Evolutionary conservation across 2,888 invertebrate species (phyloP), one percentile per base, ranked within the genome.

Genomic region (Lithophane ornitopus): DNA sequence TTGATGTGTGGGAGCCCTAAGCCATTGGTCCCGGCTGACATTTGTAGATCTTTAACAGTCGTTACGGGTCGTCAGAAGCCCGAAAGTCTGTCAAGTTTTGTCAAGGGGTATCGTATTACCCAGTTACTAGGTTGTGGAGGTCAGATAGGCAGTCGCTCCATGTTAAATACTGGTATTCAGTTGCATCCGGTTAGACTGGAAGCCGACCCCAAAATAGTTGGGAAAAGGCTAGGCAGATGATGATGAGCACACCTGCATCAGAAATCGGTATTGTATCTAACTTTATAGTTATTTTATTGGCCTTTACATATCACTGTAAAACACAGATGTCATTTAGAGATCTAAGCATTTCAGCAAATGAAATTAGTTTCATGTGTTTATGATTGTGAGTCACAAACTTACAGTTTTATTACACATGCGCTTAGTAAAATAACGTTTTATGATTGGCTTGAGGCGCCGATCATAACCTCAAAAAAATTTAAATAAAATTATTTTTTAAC

Each of bases 291-390:
- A 58, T 72, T 81, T 79, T 79, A 72, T 78, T 44, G 1, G 14
- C 7, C 14, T 22, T 66, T 19, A 63, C 2, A 22, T 44, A 49
- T 49, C 41, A 81, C 12, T 44, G 14, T 65, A n/a, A 81, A 81
- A 65, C 11, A 26, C 46, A 41, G 14, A 49, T 61, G n/a, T 70
- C 44, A 54, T 34, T 14, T 0, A 4, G 9, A 81, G 84, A 81
- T 81, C 84, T 80, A 44, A 84, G 84, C 46, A 12, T 84, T 81
- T 84, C 59, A 68, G 19, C 84, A 49, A 68, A 44, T 68, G 2
- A 58, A 62, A 54, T 19, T 11, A 9, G 54, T 54, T 61, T 41
- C 56, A 59, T 49, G 59, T 26, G 26, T 73, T 84, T 82, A 80
- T 26, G 78, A 59, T 58, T 59, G 2, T 34, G 41, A 49, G 52